Evolutionary conservation across 1,140 invertebrate genomes (phyloP).

Genomic region (Trissolcus basalis): DNA sequence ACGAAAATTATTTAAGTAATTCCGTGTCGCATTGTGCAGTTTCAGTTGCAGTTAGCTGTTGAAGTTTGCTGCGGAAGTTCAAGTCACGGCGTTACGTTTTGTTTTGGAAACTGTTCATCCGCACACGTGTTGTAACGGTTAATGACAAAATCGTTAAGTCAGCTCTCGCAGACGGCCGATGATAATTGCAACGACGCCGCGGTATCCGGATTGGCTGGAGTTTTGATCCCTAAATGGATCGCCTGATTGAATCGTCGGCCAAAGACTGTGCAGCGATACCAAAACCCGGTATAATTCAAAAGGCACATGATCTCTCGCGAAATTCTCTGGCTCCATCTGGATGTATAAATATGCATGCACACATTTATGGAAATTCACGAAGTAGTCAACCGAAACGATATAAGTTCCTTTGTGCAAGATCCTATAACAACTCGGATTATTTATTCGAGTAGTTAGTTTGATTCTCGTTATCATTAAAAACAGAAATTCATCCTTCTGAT

Average conservation of each 20-base stretch:
- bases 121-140: slow-evolving; percentile 18
- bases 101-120: slow-evolving; percentile 11
- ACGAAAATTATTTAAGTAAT: neutral
- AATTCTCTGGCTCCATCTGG: neutral
- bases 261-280: no score
- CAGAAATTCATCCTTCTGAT: slow-evolving; percentile 6
- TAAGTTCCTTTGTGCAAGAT: slow-evolving; percentile 28
- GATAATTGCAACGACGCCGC: no score
- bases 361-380: slow-evolving; percentile 32
- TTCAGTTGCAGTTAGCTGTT: slow-evolving; percentile 13
- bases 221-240: no score
- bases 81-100: slow-evolving; percentile 17
- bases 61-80: slow-evolving; percentile 15
- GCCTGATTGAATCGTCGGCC: no score
- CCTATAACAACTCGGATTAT: slow-evolving; percentile 14
- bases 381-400: slow-evolving; percentile 14
- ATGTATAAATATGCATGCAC: slow-evolving; percentile 36
- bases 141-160: slow-evolving; percentile 23
- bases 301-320: no score
- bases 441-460: slow-evolving; percentile 33
- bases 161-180: no score
- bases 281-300: no score
- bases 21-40: slow-evolving; percentile 7
- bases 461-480: slow-evolving; percentile 26
- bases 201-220: no score